These are phyloP conservation scores for Barnardius zonarius DNA, from an alignment of 2,113 vertebrate species.

Conservation along the genomic window DNA sequence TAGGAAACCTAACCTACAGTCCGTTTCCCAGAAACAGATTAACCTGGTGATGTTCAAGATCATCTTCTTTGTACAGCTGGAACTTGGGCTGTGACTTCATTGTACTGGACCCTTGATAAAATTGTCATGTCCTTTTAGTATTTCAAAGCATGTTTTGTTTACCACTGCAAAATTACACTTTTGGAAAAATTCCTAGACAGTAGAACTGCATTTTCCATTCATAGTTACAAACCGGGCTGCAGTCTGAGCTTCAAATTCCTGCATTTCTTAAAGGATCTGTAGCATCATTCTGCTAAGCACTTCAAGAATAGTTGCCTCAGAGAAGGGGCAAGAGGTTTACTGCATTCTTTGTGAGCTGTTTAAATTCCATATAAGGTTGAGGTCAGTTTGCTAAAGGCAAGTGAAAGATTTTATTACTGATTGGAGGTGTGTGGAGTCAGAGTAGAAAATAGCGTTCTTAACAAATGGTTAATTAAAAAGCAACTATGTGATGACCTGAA, in stretches of 20 bases:
- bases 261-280: slow-evolving; percentile 11
- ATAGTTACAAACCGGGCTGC: neutral
- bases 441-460: neutral
- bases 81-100: neutral
- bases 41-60: neutral
- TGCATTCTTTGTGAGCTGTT: slow-evolving; percentile 28
- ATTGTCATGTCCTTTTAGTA: neutral
- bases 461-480: neutral
- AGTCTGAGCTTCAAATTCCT: slow-evolving; percentile 19
- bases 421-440: neutral
- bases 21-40: neutral
- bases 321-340: neutral
- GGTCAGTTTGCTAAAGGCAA: neutral
- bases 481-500: neutral
- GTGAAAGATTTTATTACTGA: neutral
- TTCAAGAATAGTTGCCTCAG: neutral
- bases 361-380: slow-evolving; percentile 2
- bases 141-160: neutral
- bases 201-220: neutral
- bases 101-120: neutral
- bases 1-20: neutral
- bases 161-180: neutral
- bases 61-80: neutral
- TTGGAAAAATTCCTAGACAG: neutral
- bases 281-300: neutral